These are phyloP conservation scores for Corythoichthys intestinalis DNA, from an alignment of 2,113 vertebrate genomes.

Conservation along the genomic window DNA sequence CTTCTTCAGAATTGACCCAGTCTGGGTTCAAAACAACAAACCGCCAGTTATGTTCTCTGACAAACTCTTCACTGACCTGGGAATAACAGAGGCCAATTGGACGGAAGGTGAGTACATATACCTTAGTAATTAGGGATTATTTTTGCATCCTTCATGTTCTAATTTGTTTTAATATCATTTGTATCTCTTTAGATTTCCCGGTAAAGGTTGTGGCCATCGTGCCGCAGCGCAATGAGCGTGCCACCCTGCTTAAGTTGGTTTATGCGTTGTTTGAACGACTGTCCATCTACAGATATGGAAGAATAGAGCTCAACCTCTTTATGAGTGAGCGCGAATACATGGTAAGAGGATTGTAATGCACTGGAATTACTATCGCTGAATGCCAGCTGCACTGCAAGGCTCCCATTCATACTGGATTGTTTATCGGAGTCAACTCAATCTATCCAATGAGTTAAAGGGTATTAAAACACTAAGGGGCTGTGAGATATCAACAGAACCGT, in stretches of 20 bases:
- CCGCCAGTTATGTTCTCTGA: slow-evolving; percentile 74
- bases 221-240: slow-evolving; percentile 71
- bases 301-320: slow-evolving; percentile 86
- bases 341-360: slow-evolving; percentile 61
- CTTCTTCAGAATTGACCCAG: slow-evolving; percentile 84
- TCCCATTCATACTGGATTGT: too few species aligned
- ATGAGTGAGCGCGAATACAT: slow-evolving; percentile 82
- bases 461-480: too few species aligned
- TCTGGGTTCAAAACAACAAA: slow-evolving; percentile 49
- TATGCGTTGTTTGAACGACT: slow-evolving; percentile 79
- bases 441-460: too few species aligned
- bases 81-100: slow-evolving; percentile 80
- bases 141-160: not conserved
- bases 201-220: slow-evolving; percentile 85
- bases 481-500: too few species aligned
- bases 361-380: not conserved
- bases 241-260: slow-evolving; percentile 78
- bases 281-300: slow-evolving; percentile 85
- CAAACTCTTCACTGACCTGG: slow-evolving; percentile 79
- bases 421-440: too few species aligned
- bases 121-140: not conserved
- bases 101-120: slow-evolving; percentile 62
- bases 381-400: not conserved
- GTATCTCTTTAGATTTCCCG: slow-evolving; percentile 73
- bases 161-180: slow-evolving; percentile 9